These are phyloP conservation scores for Pelusios castaneus DNA, from an alignment of 2,113 vertebrate species.

Conservation along the genomic window DNA sequence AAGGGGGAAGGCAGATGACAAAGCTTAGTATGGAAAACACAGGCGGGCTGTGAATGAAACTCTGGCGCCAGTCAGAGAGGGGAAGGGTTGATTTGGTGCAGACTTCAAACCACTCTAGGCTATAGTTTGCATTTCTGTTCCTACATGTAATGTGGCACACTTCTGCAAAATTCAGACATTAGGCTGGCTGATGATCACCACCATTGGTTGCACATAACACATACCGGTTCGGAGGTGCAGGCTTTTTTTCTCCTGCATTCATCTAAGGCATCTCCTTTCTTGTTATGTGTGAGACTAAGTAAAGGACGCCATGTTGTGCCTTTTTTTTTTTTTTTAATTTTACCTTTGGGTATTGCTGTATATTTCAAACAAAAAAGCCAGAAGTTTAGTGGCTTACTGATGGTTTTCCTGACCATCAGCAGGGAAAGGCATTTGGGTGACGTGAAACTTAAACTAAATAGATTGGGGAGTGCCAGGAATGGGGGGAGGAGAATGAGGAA, in stretches of 20 bases:
- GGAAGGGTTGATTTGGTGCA: constrained; percentile 48
- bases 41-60: constrained; percentile 59
- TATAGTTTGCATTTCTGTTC: constrained; percentile 44
- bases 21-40: constrained; percentile 41
- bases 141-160: constrained; percentile 55
- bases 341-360: background rate
- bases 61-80: constrained; percentile 63
- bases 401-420: constrained; percentile 46
- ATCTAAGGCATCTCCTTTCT: constrained; percentile 53
- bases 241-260: background rate
- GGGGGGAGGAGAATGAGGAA: background rate
- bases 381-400: constrained; percentile 50
- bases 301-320: constrained; percentile 51
- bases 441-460: constrained; percentile 40
- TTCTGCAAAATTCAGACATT: constrained; percentile 53
- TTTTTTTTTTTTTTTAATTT: background rate
- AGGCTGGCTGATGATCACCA: constrained; percentile 38
- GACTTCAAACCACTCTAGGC: constrained; percentile 62
- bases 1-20: constrained; percentile 55
- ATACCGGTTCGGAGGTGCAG: constrained; percentile 14
- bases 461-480: constrained; percentile 1
- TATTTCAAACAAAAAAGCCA: background rate
- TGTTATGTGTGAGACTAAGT: constrained; percentile 43
- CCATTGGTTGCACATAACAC: constrained; percentile 23
- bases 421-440: constrained; percentile 33